Base-by-base conservation (phyloP, 2,888 invertebrate genomes). In the Caenorhabditis sp. region DNA sequence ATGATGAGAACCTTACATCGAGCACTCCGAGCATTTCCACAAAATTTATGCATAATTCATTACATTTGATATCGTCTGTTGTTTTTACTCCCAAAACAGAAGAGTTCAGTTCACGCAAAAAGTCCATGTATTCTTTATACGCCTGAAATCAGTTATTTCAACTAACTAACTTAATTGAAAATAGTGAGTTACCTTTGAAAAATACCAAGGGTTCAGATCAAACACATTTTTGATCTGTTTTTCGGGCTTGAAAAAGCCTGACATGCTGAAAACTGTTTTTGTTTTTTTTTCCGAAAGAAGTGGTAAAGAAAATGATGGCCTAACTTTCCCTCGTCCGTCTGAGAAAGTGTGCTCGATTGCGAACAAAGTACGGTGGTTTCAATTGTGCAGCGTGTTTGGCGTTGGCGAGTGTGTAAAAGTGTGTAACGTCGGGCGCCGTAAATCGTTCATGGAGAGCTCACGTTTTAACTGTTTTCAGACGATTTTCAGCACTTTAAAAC, bases 201-300 rank as follows among this genome's bases (percentile, higher is more conserved):
- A 81, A 59, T 82, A 80, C 87, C 86, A 87, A 25, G 83, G 83
- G 31, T 78, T 78, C 25, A 87, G 63, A 58, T 87, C 87, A 63
- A 84, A 83, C 2, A 81, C 70, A 23, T 74, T 82, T 67, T 79
- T 70, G 25, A 87, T 85, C 61, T 81, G 77, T 38, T 83, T 82
- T 53, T 76, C 68, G 5, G 85, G 85, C 26, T 57, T 66, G 0
- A 57, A 26, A 26, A 38, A 68, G n/a, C n/a, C n/a, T 14, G 49
- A 8, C 49, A n/a, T 59, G 26, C 8, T 17, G 14, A 27, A 17
- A 36, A 21, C n/a, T n/a, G n/a, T 36, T n/a, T 36, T 20, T 2
- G 17, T 14, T 23, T 2, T 36, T 57, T 27, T 57, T 27, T 14
- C 43, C 36, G 36, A 38, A 43, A 43, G 7, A 38, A 31, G 5